Base-by-base conservation (phyloP, 92 coral and sea anemone genomes). In the Paramuricea clavata region DNA sequence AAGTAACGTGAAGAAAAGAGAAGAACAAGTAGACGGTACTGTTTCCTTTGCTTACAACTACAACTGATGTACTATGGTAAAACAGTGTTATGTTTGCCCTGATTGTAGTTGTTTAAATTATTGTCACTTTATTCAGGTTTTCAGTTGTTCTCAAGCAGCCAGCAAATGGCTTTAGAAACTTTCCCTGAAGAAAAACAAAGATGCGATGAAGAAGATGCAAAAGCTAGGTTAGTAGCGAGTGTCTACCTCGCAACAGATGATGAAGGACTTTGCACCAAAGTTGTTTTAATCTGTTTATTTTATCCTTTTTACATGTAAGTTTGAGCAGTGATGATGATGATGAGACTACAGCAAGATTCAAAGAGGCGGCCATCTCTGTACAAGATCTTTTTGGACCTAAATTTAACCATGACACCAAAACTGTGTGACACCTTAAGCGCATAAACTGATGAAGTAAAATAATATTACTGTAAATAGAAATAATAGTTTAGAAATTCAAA, bases 341-440 rank as follows among this genome's bases (percentile, higher is more conserved):
- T 28, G 99, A 95, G 28, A 69, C 80, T 64, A 61, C 71, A 39
- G 71, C 73, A 61, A 92, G 93, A 62, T 89, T 96, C 16, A 49
- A 86, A 83, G 99, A 96, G 78, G 99, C 98, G 27, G 97, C 98
- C 15, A 95, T 96, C 9, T 94, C 92, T 62, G 98, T 92, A 8
- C 85, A 91, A 79, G 84, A 79, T 13, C 59, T 79, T 7, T 26
- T 79, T 25, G 57, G 61, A 85, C 28, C 41, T 17, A 27, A 56
- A 26, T 15, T 57, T 57, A 72, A 39, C 11, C 47, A 34, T 33
- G 42, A 33, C 49, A 31, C 0, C 12, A 17, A 69, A 69, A 1
- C 32, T 69, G 54, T 42, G 54, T 47, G 10, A 47, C 54, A 10
- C 2, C 54, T 12, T 5, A 42, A 42, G 49, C 49, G n/a, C n/a